Evolutionary conservation across 2,888 invertebrate species (phyloP), one percentile per base, ranked within the genome.

Genomic region (Desoria tigrina): DNA sequence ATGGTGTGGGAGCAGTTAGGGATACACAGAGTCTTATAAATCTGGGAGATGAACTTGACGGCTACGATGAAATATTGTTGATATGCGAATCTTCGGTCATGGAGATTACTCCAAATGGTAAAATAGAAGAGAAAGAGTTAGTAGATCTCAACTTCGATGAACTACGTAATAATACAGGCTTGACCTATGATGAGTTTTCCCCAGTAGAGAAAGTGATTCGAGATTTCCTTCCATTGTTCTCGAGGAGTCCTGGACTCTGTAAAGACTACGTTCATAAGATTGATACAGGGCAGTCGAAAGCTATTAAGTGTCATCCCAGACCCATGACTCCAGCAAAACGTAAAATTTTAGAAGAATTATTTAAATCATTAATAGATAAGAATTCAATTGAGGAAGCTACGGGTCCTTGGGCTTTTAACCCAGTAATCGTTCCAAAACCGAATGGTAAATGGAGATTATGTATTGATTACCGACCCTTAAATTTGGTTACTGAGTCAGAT

Each of bases 281-380:
- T 24, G 53, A 53, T 26, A 53, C 53, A 9, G 23, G 53, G 26
- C 7, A 53, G 21, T 4, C 53, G 9, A 53, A 53, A 26, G 24
- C 53, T 24, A 26, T 53, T 24, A 53, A 53, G 26, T 11, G 23
- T 24, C n/a, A 53, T 24, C 53, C 24, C n/a, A 53, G 53, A 53
- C 53, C 53, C 23, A 53, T 53, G 53, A 53, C 21, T 4, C 53
- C 23, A 21, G 53, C 23, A 9, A 53, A 53, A 26, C 4, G 24
- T 9, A 26, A 11, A 53, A 23, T 23, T 21, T 26, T 53, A 11
- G 9, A 53, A 7, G 26, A 7, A 4, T 21, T 23, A 11, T 11
- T 53, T 53, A 23, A 26, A 16, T 16, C 21, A 53, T 23, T 53
- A 6, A 4, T 53, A 21, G 24, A 11, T 9, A 21, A 53, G 6